These are phyloP conservation scores for Agrotis ipsilon DNA, from an alignment of 2,888 invertebrate genomes.

Conservation along the genomic window DNA sequence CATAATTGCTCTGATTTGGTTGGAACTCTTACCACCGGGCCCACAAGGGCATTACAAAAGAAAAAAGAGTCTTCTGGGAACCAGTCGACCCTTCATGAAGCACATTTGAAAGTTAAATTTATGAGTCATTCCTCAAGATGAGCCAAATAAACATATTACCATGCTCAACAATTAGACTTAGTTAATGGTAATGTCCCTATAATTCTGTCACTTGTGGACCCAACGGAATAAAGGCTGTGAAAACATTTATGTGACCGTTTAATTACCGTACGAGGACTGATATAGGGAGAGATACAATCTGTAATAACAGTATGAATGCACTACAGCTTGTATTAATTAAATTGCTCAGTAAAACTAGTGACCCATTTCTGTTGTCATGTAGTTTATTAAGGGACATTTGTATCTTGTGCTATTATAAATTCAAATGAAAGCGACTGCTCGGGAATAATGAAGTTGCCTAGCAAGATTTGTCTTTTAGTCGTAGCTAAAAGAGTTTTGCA, in stretches of 20 bases:
- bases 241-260: slow-evolving; percentile 23
- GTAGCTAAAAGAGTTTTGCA: too few relatives aligned
- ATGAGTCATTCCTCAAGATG: slow-evolving; percentile 24
- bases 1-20: too few relatives aligned
- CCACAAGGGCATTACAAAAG: neutral
- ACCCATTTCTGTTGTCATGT: neutral
- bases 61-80: neutral
- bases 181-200: slow-evolving; percentile 16
- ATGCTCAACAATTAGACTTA: slow-evolving; percentile 8
- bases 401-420: too few relatives aligned
- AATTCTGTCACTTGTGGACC: slow-evolving; percentile 31
- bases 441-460: neutral
- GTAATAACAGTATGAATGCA: neutral
- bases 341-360: neutral
- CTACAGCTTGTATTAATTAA: slow-evolving; percentile 1
- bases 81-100: neutral
- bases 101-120: neutral
- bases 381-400: neutral
- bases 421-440: too few relatives aligned
- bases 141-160: slow-evolving; percentile 26
- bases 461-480: neutral
- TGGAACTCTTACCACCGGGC: too few relatives aligned
- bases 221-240: slow-evolving; percentile 14
- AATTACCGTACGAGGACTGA: slow-evolving; percentile 28
- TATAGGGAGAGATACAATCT: slow-evolving; percentile 22